A percentile compares a stretch with the other conserved stretches of the same genome.
Conservation (phyloP, 2,113 vertebrate genomes). For the Salvelinus sp. region DNA sequence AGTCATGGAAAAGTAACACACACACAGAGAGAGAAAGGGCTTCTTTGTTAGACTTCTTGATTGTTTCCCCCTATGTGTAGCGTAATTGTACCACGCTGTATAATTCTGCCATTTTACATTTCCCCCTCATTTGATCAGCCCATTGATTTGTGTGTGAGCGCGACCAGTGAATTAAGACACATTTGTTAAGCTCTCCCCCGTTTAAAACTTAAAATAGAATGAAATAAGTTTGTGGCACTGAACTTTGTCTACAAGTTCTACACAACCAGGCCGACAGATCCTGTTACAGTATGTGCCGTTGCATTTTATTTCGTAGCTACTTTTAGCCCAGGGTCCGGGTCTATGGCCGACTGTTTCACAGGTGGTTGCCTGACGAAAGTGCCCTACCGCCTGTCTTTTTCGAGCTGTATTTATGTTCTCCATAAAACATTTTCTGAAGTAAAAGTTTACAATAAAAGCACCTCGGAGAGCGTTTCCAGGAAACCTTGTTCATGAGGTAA, state of each 20-base stretch:
- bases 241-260: not conserved
- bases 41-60: slow-evolving; percentile 34
- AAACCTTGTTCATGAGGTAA: slow-evolving; percentile 49
- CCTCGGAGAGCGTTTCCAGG: slow-evolving; percentile 35
- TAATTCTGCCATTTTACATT: slow-evolving; percentile 15
- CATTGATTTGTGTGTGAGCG: not conserved
- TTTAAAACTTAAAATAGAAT: not conserved
- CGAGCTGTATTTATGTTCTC: slow-evolving; percentile 32
- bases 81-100: slow-evolving; percentile 37
- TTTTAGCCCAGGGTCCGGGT: slow-evolving; percentile 17
- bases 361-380: slow-evolving; percentile 18
- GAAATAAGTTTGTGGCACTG: no score
- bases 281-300: slow-evolving; percentile 7
- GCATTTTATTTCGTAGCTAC: slow-evolving; percentile 23
- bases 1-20: no score
- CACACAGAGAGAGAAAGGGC: slow-evolving; percentile 14
- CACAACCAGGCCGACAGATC: not conserved
- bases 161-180: not conserved
- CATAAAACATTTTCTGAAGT: slow-evolving; percentile 35
- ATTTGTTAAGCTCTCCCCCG: not conserved
- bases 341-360: slow-evolving; percentile 19
- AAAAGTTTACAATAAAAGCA: slow-evolving; percentile 20
- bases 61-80: slow-evolving; percentile 17
- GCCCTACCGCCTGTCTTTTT: slow-evolving; percentile 31
- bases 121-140: not conserved